These are phyloP conservation scores for Oncorhynchus nerka DNA, from an alignment of 2,113 vertebrate genomes.

Conservation along the genomic window DNA sequence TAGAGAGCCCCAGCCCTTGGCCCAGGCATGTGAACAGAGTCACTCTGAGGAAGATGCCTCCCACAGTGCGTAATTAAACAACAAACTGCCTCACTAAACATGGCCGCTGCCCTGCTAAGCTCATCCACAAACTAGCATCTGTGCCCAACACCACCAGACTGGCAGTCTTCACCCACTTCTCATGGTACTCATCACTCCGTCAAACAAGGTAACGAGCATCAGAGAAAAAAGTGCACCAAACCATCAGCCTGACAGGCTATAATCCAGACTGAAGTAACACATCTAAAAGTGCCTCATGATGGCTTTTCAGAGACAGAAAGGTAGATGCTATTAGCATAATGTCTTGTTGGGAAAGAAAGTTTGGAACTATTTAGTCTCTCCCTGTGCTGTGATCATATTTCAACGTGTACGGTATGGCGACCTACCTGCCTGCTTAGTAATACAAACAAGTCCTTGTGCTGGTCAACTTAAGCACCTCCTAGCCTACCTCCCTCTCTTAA, in stretches of 20 bases:
- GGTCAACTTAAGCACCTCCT: too few relatives aligned
- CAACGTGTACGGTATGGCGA: too few relatives aligned
- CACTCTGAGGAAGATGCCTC: conserved; percentile 73
- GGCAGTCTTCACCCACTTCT: conserved; percentile 44
- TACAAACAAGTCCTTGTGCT: too few relatives aligned
- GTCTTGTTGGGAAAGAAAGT: not conserved
- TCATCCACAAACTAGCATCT: conserved; percentile 58
- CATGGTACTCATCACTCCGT: conserved; percentile 27
- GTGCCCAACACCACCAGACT: conserved; percentile 42
- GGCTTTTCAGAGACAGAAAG: conserved; percentile 18
- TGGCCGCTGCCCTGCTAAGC: conserved; percentile 59
- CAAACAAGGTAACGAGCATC: conserved; percentile 16
- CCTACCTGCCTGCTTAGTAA: too few relatives aligned
- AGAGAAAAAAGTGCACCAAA: conserved; percentile 5
- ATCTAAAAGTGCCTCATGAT: conserved; percentile 51
- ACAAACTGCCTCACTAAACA: conserved; percentile 44
- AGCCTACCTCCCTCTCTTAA: too few relatives aligned
- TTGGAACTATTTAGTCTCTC: not conserved
- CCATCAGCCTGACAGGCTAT: conserved; percentile 19
- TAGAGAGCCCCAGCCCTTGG: conserved; percentile 38
- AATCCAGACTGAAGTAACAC: conserved; percentile 33
- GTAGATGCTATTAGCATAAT: conserved; percentile 22
- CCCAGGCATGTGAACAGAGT: conserved; percentile 34
- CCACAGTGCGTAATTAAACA: conserved; percentile 77
- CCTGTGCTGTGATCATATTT: too few relatives aligned